Evolutionary conservation across 2,113 vertebrate species (phyloP).

Genomic region (Dendrocopos noguchii): DNA sequence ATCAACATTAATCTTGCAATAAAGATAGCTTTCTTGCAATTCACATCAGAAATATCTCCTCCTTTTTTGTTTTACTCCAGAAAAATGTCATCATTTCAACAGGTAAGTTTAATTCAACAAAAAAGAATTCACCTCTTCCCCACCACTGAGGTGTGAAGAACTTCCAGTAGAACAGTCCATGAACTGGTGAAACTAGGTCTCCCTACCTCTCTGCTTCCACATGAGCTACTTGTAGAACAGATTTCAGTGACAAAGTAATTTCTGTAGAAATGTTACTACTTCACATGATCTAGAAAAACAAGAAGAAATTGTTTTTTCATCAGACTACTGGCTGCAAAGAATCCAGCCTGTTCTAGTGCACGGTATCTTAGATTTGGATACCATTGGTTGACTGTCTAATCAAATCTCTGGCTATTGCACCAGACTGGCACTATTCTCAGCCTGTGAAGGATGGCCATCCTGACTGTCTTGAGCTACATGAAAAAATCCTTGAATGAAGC

Average conservation of each 20-base stretch:
- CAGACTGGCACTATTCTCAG: neutral
- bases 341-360: neutral
- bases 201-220: fast-evolving
- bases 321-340: neutral
- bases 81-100: neutral
- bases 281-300: neutral
- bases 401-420: neutral
- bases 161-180: neutral
- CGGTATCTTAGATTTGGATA: neutral
- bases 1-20: neutral
- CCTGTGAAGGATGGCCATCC: neutral
- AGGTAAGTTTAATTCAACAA: neutral
- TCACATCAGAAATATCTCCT: neutral
- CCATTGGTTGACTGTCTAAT: neutral
- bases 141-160: neutral
- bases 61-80: neutral
- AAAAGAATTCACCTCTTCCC: neutral
- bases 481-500: neutral
- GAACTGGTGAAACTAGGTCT: neutral
- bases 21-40: neutral
- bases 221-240: neutral
- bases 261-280: neutral
- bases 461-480: neutral
- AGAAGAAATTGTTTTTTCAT: neutral
- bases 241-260: neutral